Evolutionary conservation across 2,888 invertebrate species (phyloP), one percentile per base, ranked within the genome.

Genomic region (Latheticus oryzae): DNA sequence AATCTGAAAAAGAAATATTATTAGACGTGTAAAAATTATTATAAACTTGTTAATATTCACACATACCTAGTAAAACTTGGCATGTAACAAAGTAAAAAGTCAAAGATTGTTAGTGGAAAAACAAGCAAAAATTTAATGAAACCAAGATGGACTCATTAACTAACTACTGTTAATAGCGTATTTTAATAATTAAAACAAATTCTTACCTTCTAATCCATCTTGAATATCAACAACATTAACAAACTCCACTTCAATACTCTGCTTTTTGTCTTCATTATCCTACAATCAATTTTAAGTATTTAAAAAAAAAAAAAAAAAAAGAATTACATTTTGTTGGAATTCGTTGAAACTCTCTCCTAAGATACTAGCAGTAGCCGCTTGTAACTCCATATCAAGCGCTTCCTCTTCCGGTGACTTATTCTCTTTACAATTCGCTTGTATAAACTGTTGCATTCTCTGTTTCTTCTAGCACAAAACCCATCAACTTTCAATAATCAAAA

Each of bases 331-430:
- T 70, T 13, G 68, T 37, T 45, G 72, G 64, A 32, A 60, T 51
- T 13, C 70, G 68, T 55, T 58, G 35, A 51, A 61, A 3, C 51
- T 16, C 50, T 73, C 72, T 9, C 56, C 76, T 68, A 73, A 61
- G 63, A 84, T 84, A 62, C 83, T 84, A 1, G 84, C 83, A 3
- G 84, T 83, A 2, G 84, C 84, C 1, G 81, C 80, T 59, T 80
- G 81, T 4, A 84, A 75, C 70, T 84, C 84, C 43, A 81, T 81
- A 61, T 79, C 78, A 71, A 60, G 78, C 3, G 61, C 64, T 30
- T 73, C 70, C 75, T 65, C 80, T 74, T 65, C 75, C 65, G 54
- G 77, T 73, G 40, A 77, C 71, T 67, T 80, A 73, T 60, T 63
- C 26, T 70, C 71, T 32, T 69, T 71, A 26, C 66, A 66, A 3